These are phyloP conservation scores for Electrona antarctica DNA, from an alignment of 2,113 vertebrate species.

Conservation along the genomic window DNA sequence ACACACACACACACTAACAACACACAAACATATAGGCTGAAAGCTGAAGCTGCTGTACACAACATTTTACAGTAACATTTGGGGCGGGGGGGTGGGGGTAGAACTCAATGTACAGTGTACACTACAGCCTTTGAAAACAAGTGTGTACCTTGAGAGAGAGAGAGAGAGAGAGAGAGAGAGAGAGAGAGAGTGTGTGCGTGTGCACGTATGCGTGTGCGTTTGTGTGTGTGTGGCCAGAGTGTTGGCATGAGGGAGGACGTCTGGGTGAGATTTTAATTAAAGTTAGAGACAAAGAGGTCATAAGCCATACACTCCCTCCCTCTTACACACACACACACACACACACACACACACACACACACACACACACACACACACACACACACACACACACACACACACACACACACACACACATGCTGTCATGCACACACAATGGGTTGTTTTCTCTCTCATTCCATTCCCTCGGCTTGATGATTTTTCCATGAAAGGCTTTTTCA, in stretches of 20 bases:
- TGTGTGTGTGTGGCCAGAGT: slow-evolving; percentile 71
- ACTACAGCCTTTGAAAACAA: slow-evolving; percentile 41
- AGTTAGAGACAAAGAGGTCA: slow-evolving; percentile 85
- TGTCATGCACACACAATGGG: slow-evolving; percentile 60
- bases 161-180: neutral
- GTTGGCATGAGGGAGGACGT: slow-evolving; percentile 81
- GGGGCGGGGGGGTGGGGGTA: slow-evolving; percentile 27
- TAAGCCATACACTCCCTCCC: slow-evolving; percentile 75
- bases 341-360: slow-evolving; percentile 37
- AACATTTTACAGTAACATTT: slow-evolving; percentile 36
- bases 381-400: slow-evolving; percentile 43
- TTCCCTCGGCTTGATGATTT: slow-evolving; percentile 83
- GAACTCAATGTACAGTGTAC: slow-evolving; percentile 65
- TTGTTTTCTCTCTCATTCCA: slow-evolving; percentile 79
- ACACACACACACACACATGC: slow-evolving; percentile 28
- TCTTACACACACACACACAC: slow-evolving; percentile 52
- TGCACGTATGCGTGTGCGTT: slow-evolving; percentile 39
- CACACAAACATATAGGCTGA: neutral
- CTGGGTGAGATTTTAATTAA: slow-evolving; percentile 86
- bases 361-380: slow-evolving; percentile 34
- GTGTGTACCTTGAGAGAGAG: neutral
- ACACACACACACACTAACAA: slow-evolving; percentile 7
- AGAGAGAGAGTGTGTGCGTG: slow-evolving; percentile 20
- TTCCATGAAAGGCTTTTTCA: slow-evolving; percentile 85
- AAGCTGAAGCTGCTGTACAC: neutral